Conservation (phyloP, 2,797 vertebrate genomes). For the Squalus acanthias region DNA sequence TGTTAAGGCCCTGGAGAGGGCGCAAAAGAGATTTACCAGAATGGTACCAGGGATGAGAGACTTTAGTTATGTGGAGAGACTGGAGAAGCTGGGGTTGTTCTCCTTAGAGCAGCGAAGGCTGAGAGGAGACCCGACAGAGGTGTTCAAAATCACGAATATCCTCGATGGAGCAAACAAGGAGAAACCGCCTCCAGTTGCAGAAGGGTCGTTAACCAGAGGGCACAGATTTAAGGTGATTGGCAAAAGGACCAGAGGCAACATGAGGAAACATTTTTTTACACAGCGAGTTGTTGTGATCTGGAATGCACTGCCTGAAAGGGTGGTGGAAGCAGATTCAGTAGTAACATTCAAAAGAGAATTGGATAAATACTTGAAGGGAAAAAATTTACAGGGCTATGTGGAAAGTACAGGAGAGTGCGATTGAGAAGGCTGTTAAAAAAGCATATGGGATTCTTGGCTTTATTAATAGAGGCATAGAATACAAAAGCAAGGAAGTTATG, state of each 20-base stretch:
- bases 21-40: neutral
- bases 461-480: neutral
- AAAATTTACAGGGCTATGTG: neutral
- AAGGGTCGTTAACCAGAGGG: neutral
- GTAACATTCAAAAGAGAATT: neutral
- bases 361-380: neutral
- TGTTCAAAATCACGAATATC: too few species aligned
- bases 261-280: too few species aligned
- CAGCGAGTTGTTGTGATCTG: too few species aligned
- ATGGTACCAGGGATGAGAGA: neutral
- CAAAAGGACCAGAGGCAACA: too few species aligned
- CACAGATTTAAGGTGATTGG: neutral
- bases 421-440: too few species aligned
- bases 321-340: too few species aligned
- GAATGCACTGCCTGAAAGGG: too few species aligned
- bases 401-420: neutral
- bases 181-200: neutral
- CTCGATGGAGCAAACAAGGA: neutral
- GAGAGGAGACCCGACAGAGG: too few species aligned
- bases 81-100: neutral
- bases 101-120: neutral
- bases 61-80: neutral
- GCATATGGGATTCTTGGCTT: neutral
- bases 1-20: neutral
- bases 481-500: neutral